phyloP scores from a whole-genome alignment of 2,113 vertebrate genomes.

The Bubo bubo region DNA sequence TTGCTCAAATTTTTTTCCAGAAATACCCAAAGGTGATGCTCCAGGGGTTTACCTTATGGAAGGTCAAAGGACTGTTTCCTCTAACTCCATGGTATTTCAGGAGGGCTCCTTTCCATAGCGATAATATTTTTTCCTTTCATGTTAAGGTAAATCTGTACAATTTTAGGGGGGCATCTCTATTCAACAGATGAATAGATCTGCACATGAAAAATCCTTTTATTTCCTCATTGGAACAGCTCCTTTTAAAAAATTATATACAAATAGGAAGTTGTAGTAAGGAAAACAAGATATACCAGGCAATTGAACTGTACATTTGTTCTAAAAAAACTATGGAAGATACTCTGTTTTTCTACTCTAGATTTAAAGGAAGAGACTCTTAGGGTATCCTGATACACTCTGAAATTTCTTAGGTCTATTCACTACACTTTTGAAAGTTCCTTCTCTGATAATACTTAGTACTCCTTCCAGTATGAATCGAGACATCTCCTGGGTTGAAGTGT shows the following conservation, averaged over 20 bases:
- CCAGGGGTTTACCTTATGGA: neutral
- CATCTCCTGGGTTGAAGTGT: neutral
- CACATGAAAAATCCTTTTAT: neutral
- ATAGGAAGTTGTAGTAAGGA: neutral
- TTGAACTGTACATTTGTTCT: neutral
- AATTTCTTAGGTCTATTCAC: neutral
- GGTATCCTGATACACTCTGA: neutral
- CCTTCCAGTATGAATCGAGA: neutral
- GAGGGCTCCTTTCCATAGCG: neutral
- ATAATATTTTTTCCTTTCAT: neutral
- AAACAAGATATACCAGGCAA: neutral
- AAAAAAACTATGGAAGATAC: neutral
- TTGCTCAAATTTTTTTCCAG: neutral
- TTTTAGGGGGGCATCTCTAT: neutral
- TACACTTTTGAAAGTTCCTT: neutral
- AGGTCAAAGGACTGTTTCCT: neutral
- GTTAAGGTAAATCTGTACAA: neutral
- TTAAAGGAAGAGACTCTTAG: neutral
- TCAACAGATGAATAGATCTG: neutral
- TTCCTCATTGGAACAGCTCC: neutral
- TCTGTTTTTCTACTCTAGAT: neutral
- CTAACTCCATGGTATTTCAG: neutral
- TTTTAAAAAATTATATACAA: neutral
- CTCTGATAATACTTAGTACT: neutral
- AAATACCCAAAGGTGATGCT: neutral